Evolutionary conservation across 2,888 invertebrate genomes (phyloP), one percentile per base, ranked within the genome.

Genomic region (Blastobasis lacticolella): DNA sequence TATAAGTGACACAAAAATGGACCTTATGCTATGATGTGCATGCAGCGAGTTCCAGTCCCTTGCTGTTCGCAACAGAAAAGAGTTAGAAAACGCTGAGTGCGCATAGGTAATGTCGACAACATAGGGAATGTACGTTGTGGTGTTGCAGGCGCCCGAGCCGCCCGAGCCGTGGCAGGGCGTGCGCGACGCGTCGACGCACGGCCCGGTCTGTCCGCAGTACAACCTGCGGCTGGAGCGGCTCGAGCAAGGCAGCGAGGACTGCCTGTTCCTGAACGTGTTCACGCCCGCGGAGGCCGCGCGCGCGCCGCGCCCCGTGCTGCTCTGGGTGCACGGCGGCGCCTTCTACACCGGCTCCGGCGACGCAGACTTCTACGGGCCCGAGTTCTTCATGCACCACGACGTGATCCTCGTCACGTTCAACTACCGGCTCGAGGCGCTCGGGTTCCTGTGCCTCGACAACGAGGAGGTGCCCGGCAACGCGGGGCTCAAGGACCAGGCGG

Each of bases 211-310:
- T 54, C 88, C 88, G 4, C 88, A 88, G 61, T 86, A 74, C 71
- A 85, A 88, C 62, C 85, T 86, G 60, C 77, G 86, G 4, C 61
- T 83, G 58, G 87, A 90, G 53, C 80, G 89, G 10, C 79, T 80
- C 8, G 87, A 90, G 41, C 70, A 79, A 44, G 91, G 91, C 51
- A 88, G 84, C 60, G 91, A 91, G 64, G 91, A 92, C 68, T 94
- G 94, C 57, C 88, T 94, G 5, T 92, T 91, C 64, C 77, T 94
- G 10, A 94, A 94, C 69, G 90, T 94, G 0, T 94, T 91, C 71
- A 89, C 91, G 6, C 77, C 60, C 36, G 54, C 78, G 5, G 73
- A 76, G 4, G 6, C 63, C 2, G 50, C 52, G 43, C 68, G 66
- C 5, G 61, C 54, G 45, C 67, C 67, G 5, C 63, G 73, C 1